Conservation (phyloP, 2,113 vertebrate genomes). For the Pomatostomus ruficeps region DNA sequence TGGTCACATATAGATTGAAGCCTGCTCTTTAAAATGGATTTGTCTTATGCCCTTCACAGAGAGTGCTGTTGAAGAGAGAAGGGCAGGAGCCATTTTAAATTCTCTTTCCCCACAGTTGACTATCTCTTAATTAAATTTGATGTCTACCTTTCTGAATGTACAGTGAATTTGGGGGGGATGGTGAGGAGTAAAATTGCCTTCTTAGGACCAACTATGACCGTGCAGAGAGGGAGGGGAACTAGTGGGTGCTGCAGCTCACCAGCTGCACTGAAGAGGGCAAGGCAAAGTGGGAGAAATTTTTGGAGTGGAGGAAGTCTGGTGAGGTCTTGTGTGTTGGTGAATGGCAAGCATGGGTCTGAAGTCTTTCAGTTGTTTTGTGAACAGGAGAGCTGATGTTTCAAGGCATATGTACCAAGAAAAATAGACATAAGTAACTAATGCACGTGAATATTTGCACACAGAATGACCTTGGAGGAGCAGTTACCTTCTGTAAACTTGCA, state of each 20-base stretch:
- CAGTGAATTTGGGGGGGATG: background rate
- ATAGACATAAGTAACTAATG: background rate
- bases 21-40: background rate
- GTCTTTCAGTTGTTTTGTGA: background rate
- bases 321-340: background rate
- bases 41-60: background rate
- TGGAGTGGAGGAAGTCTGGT: background rate
- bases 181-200: background rate
- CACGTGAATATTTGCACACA: rapidly evolving
- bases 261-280: rapidly evolving
- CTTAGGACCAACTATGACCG: rapidly evolving
- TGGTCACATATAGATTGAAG: background rate
- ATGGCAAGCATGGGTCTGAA: background rate
- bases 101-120: background rate
- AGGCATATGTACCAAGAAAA: background rate
- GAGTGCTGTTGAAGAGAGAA: background rate
- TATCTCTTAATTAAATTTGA: background rate
- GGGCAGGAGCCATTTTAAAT: background rate
- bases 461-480: background rate
- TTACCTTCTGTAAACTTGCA: background rate
- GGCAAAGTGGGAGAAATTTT: background rate
- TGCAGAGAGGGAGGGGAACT: background rate
- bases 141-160: background rate
- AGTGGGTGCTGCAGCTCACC: background rate
- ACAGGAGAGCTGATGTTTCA: background rate